phyloP scores from a whole-genome alignment of 1,140 invertebrate genomes.

The Mesaphorura yosii region DNA sequence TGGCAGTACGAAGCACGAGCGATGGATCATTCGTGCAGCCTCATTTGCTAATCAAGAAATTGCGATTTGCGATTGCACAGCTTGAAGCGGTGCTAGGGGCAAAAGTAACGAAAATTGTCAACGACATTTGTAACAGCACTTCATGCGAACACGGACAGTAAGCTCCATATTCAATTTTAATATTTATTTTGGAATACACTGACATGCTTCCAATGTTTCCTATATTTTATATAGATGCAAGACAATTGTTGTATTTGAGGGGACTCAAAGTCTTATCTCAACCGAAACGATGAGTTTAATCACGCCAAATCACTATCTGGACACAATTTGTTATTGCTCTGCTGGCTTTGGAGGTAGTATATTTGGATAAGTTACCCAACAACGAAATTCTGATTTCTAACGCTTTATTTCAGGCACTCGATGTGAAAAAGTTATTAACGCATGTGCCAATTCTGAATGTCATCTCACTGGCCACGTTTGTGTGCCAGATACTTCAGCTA shows the following conservation, averaged over 20 bases:
- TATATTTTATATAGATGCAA: constrained; percentile 27
- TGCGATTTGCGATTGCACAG: constrained; percentile 28
- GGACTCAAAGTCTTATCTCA: constrained; percentile 29
- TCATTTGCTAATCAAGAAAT: constrained; percentile 23
- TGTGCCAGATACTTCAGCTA: constrained; percentile 53
- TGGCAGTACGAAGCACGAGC: constrained; percentile 25
- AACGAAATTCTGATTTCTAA: not conserved
- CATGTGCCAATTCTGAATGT: constrained; percentile 64
- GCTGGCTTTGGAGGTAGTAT: constrained; percentile 26
- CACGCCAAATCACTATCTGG: constrained; percentile 30
- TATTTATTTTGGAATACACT: constrained; percentile 1
- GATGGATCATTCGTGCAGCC: constrained; percentile 27
- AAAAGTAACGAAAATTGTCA: constrained; percentile 23
- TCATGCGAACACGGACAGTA: constrained; percentile 31
- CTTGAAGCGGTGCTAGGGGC: constrained; percentile 27
- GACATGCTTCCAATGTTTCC: no score
- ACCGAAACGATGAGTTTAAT: constrained; percentile 30
- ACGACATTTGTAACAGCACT: constrained; percentile 26
- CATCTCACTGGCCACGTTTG: constrained; percentile 60
- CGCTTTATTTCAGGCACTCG: constrained; percentile 36
- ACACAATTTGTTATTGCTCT: constrained; percentile 26
- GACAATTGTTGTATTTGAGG: constrained; percentile 28
- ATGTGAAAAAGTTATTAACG: constrained; percentile 53
- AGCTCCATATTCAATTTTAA: constrained; percentile 11
- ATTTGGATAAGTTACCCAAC: not conserved